Conservation (phyloP, 1,140 invertebrate genomes). For the Physella acuta region DNA sequence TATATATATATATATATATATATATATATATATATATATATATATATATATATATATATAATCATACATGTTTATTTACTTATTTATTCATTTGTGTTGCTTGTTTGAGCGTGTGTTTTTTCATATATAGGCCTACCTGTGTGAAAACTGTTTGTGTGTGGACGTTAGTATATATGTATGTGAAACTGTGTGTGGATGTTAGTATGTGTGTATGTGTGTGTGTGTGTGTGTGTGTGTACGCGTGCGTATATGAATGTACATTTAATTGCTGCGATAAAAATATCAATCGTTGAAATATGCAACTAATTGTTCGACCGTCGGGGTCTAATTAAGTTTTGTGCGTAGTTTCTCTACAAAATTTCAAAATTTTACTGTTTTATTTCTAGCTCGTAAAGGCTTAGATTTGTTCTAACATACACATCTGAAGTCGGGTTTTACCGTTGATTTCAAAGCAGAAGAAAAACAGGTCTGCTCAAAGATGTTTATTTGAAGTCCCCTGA, state of each 20-base stretch:
- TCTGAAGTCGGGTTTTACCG: no score
- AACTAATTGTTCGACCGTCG: background rate
- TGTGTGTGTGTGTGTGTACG: background rate
- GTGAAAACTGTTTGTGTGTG: background rate
- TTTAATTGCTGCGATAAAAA: background rate
- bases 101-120: background rate
- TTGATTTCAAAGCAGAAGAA: no score
- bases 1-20: no score
- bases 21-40: no score
- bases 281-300: background rate
- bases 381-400: no score
- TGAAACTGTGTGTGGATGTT: background rate
- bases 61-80: background rate
- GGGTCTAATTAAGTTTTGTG: no score
- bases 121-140: background rate
- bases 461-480: no score
- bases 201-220: constrained; percentile 1
- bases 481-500: no score
- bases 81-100: background rate
- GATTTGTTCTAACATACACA: no score
- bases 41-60: background rate
- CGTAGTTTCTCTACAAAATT: no score
- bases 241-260: background rate
- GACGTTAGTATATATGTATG: background rate
- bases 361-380: no score